phyloP scores from a whole-genome alignment of 1,140 invertebrate genomes.

The Heterodera carotae region DNA sequence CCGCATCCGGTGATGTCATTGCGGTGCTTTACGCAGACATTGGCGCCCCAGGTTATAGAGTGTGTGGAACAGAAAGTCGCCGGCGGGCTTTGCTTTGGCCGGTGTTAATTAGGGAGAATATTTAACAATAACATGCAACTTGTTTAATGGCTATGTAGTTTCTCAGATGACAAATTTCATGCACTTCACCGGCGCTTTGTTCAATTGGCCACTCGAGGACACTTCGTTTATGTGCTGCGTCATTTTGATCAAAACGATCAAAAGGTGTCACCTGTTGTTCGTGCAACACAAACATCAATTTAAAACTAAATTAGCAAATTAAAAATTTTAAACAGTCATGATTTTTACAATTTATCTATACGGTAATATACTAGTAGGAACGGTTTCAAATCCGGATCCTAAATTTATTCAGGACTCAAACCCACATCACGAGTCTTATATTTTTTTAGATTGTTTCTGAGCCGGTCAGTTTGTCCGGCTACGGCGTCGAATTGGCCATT shows the following conservation, averaged over 20 bases:
- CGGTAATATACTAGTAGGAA: no score
- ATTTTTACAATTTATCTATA: no score
- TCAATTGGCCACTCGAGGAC: conserved; percentile 33
- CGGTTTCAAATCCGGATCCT: no score
- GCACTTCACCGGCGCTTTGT: conserved; percentile 39
- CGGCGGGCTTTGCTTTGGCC: no score
- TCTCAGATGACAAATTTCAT: conserved; percentile 29
- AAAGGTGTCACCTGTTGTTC: background rate
- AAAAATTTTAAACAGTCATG: no score
- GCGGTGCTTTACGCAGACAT: conserved; percentile 53
- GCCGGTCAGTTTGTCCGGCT: conserved; percentile 82
- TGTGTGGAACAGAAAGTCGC: no score
- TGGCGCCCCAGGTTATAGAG: conserved; percentile 13
- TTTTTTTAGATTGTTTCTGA: conserved; percentile 12
- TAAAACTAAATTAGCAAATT: no score
- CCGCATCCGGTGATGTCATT: conserved; percentile 13
- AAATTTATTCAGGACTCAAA: no score
- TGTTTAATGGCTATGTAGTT: no score
- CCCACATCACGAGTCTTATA: conserved; percentile 28
- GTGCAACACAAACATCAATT: no score
- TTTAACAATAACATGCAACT: no score
- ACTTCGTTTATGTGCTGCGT: conserved; percentile 46
- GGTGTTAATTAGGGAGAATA: no score
- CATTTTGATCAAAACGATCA: conserved; percentile 37
- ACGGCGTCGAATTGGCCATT: conserved; percentile 95